Evolutionary conservation across 2,888 invertebrate genomes (phyloP), one percentile per base, ranked within the genome.

Genomic region (Temnothorax rugatulus): DNA sequence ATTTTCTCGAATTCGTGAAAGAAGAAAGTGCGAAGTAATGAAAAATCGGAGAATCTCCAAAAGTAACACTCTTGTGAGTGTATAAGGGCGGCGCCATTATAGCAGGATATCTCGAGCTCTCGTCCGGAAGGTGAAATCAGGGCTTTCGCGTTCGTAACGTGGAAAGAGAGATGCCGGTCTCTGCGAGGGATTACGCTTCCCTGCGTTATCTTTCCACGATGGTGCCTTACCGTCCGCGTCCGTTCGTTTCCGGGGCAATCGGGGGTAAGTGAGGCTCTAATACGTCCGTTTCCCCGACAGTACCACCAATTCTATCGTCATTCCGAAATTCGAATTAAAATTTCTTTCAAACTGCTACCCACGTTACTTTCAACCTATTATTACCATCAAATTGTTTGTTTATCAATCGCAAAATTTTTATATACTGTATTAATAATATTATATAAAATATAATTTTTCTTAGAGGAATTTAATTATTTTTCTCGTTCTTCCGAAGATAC

Each of bases 161-260:
- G 81, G 85, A 85, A 85, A 75, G 87, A 88, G 85, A 61, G 66
- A 69, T 54, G 59, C 61, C 47, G 59, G 44, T 59, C 83, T 85
- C 83, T 85, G 88, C 75, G 66, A 83, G 84, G 89, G 90, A 91
- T 91, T 91, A 91, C 90, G 86, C 86, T 89, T 75, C 82, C 77
- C 87, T 73, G 86, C 87, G 90, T 91, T 91, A 90, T 90, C 89
- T 86, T 89, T 88, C 90, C 57, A 86, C 86, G 88, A 90, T 90
- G 86, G 83, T 84, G 83, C 83, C 90, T 88, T 90, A 86, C 89
- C 84, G 79, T 82, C 64, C 85, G 73, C 83, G 87, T 86, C 89
- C 91, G 86, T 90, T 89, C 89, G 88, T 90, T 91, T 91, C 90
- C 87, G 87, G 87, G 38, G 86, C 90, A 89, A 90, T 90, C 89